These are phyloP conservation scores for Rapana venosa DNA, from an alignment of 2,888 invertebrate species.

Conservation along the genomic window DNA sequence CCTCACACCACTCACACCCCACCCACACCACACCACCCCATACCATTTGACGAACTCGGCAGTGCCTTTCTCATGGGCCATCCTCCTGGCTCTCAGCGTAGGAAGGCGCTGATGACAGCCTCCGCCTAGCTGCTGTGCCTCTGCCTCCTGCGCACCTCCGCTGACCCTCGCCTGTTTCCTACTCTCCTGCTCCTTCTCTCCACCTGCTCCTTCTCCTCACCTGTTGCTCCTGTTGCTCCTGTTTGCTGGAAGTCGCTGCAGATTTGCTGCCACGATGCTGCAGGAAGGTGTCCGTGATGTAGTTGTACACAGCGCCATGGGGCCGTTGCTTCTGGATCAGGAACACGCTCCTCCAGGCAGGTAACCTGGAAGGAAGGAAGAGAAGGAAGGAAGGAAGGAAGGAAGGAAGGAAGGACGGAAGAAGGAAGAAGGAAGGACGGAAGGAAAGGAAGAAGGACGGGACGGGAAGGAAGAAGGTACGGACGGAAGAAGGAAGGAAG, in stretches of 20 bases:
- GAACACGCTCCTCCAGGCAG: conserved; percentile 56
- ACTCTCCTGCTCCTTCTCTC: too few species aligned
- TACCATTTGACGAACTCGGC: conserved; percentile 4
- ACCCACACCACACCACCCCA: too few species aligned
- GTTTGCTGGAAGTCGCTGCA: neutral
- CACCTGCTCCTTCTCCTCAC: too few species aligned
- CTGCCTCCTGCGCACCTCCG: neutral
- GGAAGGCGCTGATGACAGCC: conserved; percentile 58
- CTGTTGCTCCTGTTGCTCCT: neutral
- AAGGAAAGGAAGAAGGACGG: too few species aligned
- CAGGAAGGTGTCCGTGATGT: conserved; percentile 36
- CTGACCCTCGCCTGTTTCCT: too few species aligned
- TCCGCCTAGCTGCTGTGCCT: conserved; percentile 45
- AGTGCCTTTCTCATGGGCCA: neutral
- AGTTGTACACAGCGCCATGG: conserved; percentile 19
- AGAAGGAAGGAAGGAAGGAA: too few species aligned
- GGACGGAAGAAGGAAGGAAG: too few species aligned
- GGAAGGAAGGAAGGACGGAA: too few species aligned
- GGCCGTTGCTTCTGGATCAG: conserved; percentile 43
- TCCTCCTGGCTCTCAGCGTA: conserved; percentile 49
- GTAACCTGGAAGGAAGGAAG: conserved; percentile 39
- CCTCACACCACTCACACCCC: too few species aligned
- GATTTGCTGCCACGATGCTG: conserved; percentile 46
- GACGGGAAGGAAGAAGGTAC: too few species aligned
- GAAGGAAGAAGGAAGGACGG: too few species aligned